Evolutionary conservation across 1,140 invertebrate genomes (phyloP), one percentile per base, ranked within the genome.

Genomic region (Drosophila serrata): DNA sequence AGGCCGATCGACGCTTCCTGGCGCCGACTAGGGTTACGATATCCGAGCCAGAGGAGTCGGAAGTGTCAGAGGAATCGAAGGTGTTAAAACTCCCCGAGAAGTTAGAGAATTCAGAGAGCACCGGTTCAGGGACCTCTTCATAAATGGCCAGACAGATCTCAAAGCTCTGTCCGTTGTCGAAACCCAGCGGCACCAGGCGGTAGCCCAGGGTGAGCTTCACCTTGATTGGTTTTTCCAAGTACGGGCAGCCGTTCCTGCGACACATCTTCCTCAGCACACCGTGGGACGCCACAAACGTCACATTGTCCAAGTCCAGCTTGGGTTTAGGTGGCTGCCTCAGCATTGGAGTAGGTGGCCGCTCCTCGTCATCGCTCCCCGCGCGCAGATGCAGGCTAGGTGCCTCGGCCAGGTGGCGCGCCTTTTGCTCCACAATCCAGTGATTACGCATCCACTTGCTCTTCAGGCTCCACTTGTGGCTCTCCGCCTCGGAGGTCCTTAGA

Each of bases 371-470:
- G 17, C 40, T 43, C 24, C 11, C 46, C 8, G 46, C 24, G 2
- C 24, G 46, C 46, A 29, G 24, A 3, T 48, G 24, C 0, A 48
- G 45, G 8, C 24, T 42, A n/a, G 40, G 17, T 0, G 17, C 40
- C 40, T 42, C 9, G 9, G 17, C 40, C 9, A 42, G 42, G 11
- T 11, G 42, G 42, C 17, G 46, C 15, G 8, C 0, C 24, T 8
- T 11, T 0, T 4, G 0, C 15, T 17, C 5, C 24, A 6, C 6
- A 3, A 29, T 1, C 5, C 5, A 17, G 2, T 27, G n/a, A 4
- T n/a, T 8, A 3, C 5, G 15, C 24, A 3, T 9, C 46, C 24
- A 29, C 1, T 1, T 8, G 24, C 2, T 0, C 15, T 11, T 49
- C 3, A 49, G 15, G 5, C 5, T 9, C 15, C 4, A 1, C 46